Percentiles rank a stretch among this genome's conserved stretches.
Evolutionary conservation across 2,888 invertebrate species (phyloP).

Genomic region (Nipponacmea schrenckii): DNA sequence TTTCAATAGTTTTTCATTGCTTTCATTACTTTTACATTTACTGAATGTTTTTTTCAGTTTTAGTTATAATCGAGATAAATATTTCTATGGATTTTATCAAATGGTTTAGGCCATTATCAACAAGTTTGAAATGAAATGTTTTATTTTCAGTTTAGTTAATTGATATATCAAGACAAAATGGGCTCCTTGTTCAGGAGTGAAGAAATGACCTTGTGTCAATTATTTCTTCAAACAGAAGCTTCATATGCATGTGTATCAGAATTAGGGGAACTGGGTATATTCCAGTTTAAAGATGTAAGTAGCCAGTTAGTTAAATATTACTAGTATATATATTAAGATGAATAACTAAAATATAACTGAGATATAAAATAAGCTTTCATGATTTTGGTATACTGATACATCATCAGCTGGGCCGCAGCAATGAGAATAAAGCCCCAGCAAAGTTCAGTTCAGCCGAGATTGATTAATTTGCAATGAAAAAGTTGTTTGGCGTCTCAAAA

Average conservation of each 20-base stretch:
- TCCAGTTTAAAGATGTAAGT: conserved; percentile 95
- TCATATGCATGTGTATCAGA: conserved; percentile 94
- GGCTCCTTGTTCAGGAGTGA: conserved; percentile 90
- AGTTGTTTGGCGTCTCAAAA: too few relatives aligned
- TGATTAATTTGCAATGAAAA: too few relatives aligned
- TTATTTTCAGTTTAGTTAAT: neutral
- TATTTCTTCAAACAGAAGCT: conserved; percentile 95
- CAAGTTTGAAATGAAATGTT: neutral
- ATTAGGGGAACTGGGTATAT: conserved; percentile 90
- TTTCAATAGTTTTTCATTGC: too few relatives aligned
- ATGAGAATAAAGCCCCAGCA: too few relatives aligned
- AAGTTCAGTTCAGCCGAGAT: too few relatives aligned
- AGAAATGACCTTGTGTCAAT: conserved; percentile 97
- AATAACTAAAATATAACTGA: neutral
- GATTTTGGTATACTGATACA: too few relatives aligned
- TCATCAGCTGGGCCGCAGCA: too few relatives aligned
- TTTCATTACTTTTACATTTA: too few relatives aligned
- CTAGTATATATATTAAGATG: neutral
- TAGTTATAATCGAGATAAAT: too few relatives aligned
- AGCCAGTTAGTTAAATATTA: neutral
- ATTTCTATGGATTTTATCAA: too few relatives aligned
- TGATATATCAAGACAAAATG: conserved; percentile 44
- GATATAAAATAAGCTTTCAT: conserved; percentile 21
- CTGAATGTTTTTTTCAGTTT: too few relatives aligned
- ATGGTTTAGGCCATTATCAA: conserved; percentile 15